phyloP scores from a whole-genome alignment of 2,797 vertebrate species.

The Discoglossus pictus region DNA sequence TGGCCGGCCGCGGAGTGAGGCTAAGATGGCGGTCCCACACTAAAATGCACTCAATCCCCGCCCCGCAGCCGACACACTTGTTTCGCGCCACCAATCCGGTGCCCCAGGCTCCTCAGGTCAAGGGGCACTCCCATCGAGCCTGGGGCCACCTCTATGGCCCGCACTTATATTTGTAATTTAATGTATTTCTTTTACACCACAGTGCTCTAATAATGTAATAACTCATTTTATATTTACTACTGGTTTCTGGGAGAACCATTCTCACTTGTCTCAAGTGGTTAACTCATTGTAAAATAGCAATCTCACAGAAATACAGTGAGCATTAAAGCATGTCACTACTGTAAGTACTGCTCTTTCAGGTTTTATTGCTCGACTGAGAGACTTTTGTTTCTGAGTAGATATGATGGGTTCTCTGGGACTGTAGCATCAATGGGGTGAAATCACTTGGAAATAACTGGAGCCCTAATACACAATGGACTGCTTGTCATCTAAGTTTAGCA shows the following conservation, averaged over 20 bases:
- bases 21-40: too few species aligned
- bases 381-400: slow-evolving; percentile 31
- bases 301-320: slow-evolving; percentile 39
- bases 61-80: too few species aligned
- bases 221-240: slow-evolving; percentile 24
- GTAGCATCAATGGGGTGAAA: slow-evolving; percentile 8
- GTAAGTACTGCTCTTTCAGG: slow-evolving; percentile 34
- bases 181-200: neutral
- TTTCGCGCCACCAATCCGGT: too few species aligned
- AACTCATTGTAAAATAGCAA: slow-evolving; percentile 46
- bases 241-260: neutral
- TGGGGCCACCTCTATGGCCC: too few species aligned
- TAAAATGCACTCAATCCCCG: too few species aligned
- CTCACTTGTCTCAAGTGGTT: slow-evolving; percentile 45
- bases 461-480: slow-evolving; percentile 13
- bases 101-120: too few species aligned
- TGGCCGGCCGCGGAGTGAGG: too few species aligned
- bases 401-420: slow-evolving; percentile 36
- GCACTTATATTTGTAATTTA: too few species aligned
- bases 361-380: slow-evolving; percentile 44
- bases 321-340: slow-evolving; percentile 49
- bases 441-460: neutral
- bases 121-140: too few species aligned
- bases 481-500: neutral
- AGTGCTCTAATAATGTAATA: slow-evolving; percentile 18